Base-by-base conservation (phyloP, 2,888 invertebrate species). In the Itoplectis maculator region DNA sequence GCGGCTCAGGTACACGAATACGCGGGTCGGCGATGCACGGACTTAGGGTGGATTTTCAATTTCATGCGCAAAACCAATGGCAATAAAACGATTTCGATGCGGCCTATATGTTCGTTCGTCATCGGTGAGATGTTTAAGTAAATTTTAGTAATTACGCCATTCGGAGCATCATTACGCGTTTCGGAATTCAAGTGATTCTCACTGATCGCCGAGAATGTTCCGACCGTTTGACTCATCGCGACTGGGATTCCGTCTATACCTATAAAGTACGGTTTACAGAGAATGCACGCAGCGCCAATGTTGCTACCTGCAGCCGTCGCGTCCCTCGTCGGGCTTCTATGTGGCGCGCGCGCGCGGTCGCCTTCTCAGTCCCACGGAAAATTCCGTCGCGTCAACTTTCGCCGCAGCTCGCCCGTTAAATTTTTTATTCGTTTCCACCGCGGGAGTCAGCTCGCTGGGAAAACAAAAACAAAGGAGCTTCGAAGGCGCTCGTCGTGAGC, bases 301-400 rank as follows among this genome's bases (percentile, higher is more conserved):
- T 54, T 54, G 8, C 42, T 29, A 54, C 75, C 61, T 23, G 23
- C 65, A 73, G 56, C 45, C 49, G 65, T 75, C 70, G 40, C 63
- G 29, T 65, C 42, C 70, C 70, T 40, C 63, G n/a, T 65, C 42
- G 37, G 65, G 51, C 72, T 78, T 78, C 29, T 45, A 2, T 2
- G 29, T 29, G 29, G 29, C 29, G 29, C 29, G 29, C 29, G 5
- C n/a, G 29, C 29, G 29, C 79, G 79, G 11, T 13, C 82, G 79
- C 66, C 59, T 65, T 49, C 79, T 74, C 54, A 76, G 70, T 79
- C 13, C 35, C 51, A 73, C 75, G 72, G 79, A 76, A 72, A 79
- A 75, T 79, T 79, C 76, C 72, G 79, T 51, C 65, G 72, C 35
- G 66, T 72, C 15, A 76, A 76, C 65, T 66, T 72, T 69, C 61